Evolutionary conservation across 2,797 vertebrate genomes (phyloP), one percentile per base, ranked within the genome.

Genomic region (Champsocephalus esox): DNA sequence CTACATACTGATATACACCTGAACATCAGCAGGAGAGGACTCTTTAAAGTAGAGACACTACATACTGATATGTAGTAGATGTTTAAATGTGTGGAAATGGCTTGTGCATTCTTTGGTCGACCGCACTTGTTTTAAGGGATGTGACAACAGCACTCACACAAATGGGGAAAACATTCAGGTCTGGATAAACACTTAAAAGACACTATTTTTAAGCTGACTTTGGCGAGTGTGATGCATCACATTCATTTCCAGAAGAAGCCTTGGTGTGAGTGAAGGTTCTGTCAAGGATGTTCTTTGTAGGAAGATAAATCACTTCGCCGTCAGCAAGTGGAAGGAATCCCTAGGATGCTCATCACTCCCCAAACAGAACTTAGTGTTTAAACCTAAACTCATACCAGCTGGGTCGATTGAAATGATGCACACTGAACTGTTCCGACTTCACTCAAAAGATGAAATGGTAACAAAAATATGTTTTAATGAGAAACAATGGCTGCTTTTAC

Each of bases 281-380:
- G 65, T 84, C 57, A 58, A 86, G 76, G 81, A 82, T 83, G 77
- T 83, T 70, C 70, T 88, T 76, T 64, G 67, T 67, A 52, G 28
- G 44, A 75, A 62, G 70, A 83, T 80, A 56, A 86, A 73, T 82
- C 13, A 70, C 61, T 88, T 54, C 2, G 7, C 62, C 68, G 58
- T 32, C 55, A 63, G 3, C 6, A 41, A 64, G 64, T 83, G 62
- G 73, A 52, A 87, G 66, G 70, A 44, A 69, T 69, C 57, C 55
- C 4, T 28, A 24, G 55, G 49, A 52, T 38, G 52, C n/a, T 12
- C 12, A 41, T 58, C 65, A 46, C 49, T 43, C 52, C 51, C 11
- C 12, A 43, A 66, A 61, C 60, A 57, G 3, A 51, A 77, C 69
- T 57, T 52, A 51, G 2, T 49, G 63, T 61, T 68, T 21, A 59